Evolutionary conservation across 2,888 invertebrate genomes (phyloP), one percentile per base, ranked within the genome.

Genomic region (Allygus modestus): DNA sequence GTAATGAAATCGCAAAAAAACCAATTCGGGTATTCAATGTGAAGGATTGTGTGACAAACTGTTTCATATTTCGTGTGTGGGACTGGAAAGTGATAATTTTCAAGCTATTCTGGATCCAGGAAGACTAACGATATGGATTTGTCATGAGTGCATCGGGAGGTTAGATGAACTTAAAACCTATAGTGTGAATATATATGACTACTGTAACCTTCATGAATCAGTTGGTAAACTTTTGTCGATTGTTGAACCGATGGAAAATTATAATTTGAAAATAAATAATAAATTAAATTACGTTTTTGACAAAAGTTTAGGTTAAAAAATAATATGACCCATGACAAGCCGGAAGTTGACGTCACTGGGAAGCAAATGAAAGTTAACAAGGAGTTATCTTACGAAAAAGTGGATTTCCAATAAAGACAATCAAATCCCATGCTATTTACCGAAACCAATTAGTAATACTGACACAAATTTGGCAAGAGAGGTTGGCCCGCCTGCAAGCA

Each of bases 231-330:
- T 71, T 9, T 17, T 37, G 1, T 28, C 23, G 1, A 20, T 71
- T 4, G 37, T 33, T 9, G 11, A 33, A 71, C 4, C 23, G 5
- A 33, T 71, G 37, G n/a, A 15, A 15, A 71, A 33, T 71, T 31
- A 71, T n/a, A 71, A 71, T n/a, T 12, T 33, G 2, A n/a, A 71
- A 71, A 33, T 71, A 12, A 71, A 37, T 71, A 15, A 71, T 1
- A 71, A 31, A 17, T 4, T 71, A 4, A 31, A 71, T 71, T 12
- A 28, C 31, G 31, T 33, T 17, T 33, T 31, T 1, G 15, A n/a
- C 71, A 17, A 31, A 33, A 71, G 5, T 61, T 28, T 61, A 61
- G 61, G 61, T 61, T 61, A 61, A 61, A 61, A 61, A 61, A 61
- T 17, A 61, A 61, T 61, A 20, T 61, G 61, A 11, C n/a, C n/a